Evolutionary conservation across 1,140 invertebrate species (phyloP).

Genomic region (Choristoneura fumiferana): DNA sequence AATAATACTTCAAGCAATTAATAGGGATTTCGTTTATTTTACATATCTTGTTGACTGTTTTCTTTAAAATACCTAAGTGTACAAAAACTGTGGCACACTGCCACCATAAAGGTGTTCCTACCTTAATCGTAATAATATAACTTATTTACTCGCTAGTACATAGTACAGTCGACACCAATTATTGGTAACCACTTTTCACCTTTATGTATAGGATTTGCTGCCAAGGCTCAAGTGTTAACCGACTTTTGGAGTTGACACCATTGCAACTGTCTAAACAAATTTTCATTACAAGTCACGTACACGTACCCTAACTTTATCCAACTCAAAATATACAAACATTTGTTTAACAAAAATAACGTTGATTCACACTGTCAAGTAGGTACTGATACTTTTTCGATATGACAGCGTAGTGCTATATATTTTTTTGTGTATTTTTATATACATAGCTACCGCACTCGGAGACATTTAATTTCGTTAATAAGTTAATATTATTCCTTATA

Average conservation of each 20-base stretch:
- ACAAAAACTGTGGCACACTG: conserved; percentile 16
- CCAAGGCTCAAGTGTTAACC: conserved; percentile 4
- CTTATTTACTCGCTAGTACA: conserved; percentile 10
- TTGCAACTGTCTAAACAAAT: neutral
- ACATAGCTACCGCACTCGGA: too few species aligned
- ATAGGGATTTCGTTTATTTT: conserved; percentile 12
- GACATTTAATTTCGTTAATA: too few species aligned
- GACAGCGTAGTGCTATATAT: too few species aligned
- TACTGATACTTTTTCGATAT: too few species aligned
- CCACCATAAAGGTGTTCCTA: conserved; percentile 12
- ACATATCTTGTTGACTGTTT: conserved; percentile 16
- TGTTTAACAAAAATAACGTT: too few species aligned
- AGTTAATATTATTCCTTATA: too few species aligned
- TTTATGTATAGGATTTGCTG: conserved; percentile 3
- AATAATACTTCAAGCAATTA: neutral
- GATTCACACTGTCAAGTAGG: too few species aligned
- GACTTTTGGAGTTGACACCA: conserved; percentile 1
- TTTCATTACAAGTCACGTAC: neutral
- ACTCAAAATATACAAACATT: too few species aligned
- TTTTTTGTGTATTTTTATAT: too few species aligned
- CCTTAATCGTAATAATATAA: conserved; percentile 11
- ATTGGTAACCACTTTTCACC: neutral
- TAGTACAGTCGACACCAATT: conserved; percentile 12
- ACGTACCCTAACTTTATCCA: neutral
- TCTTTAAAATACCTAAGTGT: conserved; percentile 14